Evolutionary conservation across 2,888 invertebrate species (phyloP).

Genomic region (Seira ritae): DNA sequence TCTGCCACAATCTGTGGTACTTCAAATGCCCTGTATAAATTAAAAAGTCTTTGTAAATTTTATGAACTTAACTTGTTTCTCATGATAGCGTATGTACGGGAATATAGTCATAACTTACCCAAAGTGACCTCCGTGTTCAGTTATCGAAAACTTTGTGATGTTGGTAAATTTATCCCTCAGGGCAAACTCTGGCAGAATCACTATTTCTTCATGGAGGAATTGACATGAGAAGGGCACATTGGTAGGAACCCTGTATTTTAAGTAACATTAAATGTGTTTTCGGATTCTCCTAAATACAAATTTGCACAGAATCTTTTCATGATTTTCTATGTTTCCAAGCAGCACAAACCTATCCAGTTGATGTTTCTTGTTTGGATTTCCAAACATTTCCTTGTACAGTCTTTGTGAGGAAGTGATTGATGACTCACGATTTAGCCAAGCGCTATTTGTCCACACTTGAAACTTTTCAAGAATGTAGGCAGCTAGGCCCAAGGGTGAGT

Average conservation of each 20-base stretch:
- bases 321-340: too few species aligned
- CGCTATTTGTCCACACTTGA: conserved; percentile 80
- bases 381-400: not conserved
- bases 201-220: conserved; percentile 76
- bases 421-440: conserved; percentile 74
- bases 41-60: too few species aligned
- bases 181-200: conserved; percentile 75
- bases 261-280: not conserved
- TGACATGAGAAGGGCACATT: conserved; percentile 68
- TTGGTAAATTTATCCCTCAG: conserved; percentile 81
- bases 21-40: too few species aligned
- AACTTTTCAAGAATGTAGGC: conserved; percentile 95
- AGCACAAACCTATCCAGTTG: conserved; percentile 20
- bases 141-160: conserved; percentile 82
- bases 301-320: too few species aligned
- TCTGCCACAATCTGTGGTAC: too few species aligned
- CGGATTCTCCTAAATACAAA: too few species aligned
- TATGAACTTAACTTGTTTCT: too few species aligned
- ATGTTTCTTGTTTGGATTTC: not conserved
- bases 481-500: conserved; percentile 90
- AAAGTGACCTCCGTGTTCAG: conserved; percentile 89
- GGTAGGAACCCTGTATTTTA: conserved; percentile 41
- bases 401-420: conserved; percentile 83
- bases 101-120: too few species aligned
- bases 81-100: too few species aligned